phyloP scores from a whole-genome alignment of 2,113 vertebrate species.

The Camelus bactrianus region DNA sequence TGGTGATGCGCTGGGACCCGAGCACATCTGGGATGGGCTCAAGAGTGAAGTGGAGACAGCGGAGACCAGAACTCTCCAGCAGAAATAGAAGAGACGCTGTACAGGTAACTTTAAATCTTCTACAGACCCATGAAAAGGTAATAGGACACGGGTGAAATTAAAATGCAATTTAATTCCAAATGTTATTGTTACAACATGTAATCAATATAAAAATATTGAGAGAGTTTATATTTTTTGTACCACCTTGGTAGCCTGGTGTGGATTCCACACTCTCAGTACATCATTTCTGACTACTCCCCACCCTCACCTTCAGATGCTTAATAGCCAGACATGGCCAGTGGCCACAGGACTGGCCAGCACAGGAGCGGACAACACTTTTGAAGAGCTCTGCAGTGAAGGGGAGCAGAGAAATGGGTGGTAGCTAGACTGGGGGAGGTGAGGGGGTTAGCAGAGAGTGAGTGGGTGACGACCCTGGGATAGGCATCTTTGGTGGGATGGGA shows the following conservation, averaged over 20 bases:
- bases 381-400: background rate
- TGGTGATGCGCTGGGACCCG: background rate
- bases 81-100: background rate
- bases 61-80: background rate
- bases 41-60: background rate
- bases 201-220: background rate
- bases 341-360: background rate
- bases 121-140: background rate
- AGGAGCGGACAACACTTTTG: background rate
- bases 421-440: background rate
- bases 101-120: background rate
- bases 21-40: background rate
- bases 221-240: background rate
- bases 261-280: background rate
- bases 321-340: background rate
- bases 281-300: background rate
- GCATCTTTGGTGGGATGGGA: background rate
- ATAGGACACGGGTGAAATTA: slow-evolving; percentile 11
- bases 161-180: slow-evolving; percentile 32
- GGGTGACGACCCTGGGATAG: background rate
- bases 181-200: background rate
- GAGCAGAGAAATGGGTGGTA: background rate
- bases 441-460: background rate
- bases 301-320: background rate
- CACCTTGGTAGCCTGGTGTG: background rate